These are phyloP conservation scores for Myopa tessellatipennis DNA, from an alignment of 2,888 invertebrate species.

Conservation along the genomic window DNA sequence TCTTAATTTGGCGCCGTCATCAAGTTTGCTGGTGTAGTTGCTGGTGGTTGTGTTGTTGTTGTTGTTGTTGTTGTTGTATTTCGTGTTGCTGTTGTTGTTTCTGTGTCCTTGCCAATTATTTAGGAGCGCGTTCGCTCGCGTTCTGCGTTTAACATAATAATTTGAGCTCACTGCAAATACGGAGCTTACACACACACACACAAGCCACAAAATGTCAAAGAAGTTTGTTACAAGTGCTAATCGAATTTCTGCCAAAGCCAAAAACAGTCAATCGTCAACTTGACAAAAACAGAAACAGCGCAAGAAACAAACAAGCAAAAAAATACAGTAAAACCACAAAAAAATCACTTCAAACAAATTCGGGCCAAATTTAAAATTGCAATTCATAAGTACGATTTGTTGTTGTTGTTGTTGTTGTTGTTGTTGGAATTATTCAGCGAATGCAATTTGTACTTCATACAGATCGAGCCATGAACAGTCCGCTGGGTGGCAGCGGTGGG, in stretches of 20 bases:
- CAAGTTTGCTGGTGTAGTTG: background rate
- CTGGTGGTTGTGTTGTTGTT: background rate
- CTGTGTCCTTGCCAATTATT: slow-evolving; percentile 34
- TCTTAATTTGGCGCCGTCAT: slow-evolving; percentile 19
- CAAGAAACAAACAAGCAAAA: background rate
- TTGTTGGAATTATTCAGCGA: slow-evolving; percentile 8
- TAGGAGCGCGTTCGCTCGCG: background rate
- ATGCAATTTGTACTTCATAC: slow-evolving; percentile 31
- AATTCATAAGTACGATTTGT: background rate
- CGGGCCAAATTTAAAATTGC: slow-evolving; percentile 35
- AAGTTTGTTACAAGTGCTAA: slow-evolving; percentile 36
- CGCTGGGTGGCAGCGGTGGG: background rate
- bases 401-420: too few species aligned
- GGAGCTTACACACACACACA: background rate
- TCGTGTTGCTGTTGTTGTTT: background rate
- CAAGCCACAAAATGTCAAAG: slow-evolving; percentile 17
- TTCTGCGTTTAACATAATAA: slow-evolving; percentile 33
- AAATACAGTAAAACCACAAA: background rate
- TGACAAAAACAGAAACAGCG: slow-evolving; percentile 5
- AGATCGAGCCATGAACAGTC: background rate
- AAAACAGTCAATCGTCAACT: background rate
- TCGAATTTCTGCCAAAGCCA: slow-evolving; percentile 34
- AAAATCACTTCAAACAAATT: slow-evolving; percentile 31
- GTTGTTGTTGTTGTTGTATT: background rate
- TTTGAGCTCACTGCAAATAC: slow-evolving; percentile 21